Base-by-base conservation (phyloP, 2,888 invertebrate genomes). In the Timandra comae region DNA sequence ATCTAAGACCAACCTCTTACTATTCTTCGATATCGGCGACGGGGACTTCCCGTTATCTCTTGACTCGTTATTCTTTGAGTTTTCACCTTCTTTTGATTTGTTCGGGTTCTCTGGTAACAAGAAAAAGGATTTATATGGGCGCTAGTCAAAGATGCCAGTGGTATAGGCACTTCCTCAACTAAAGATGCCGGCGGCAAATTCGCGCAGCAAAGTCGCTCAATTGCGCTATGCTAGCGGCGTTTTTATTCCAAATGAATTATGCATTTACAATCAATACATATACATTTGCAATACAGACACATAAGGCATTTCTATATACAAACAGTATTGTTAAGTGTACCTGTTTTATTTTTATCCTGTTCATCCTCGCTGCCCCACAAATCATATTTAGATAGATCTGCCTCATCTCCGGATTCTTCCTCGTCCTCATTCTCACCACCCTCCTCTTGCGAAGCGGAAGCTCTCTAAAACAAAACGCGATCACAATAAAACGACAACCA, bases 331-430 rank as follows among this genome's bases (percentile, higher is more conserved):
- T n/a, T n/a, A 35, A 45, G 41, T 49, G 46, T 42, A 73, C 76
- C 78, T 42, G 59, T 38, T 61, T 78, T 78, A 2, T 72, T 53
- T 39, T 65, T 65, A 29, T 66, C 70, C 43, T 85, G 72, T 36
- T 87, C 89, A 27, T 88, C 89, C 39, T 90, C 91, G 46, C 88
- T 88, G 38, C 91, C 92, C 90, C 92, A 92, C 25, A 94, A 78
- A 63, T 93, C 92, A 67, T 94, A 94, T 65, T 93, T 93, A 12
- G 93, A 91, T 28, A 93, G 81, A 68, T 94, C 93, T 7, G 88
- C 92, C 31, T 86, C 85, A 33, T 89, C 90, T 0, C 89, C 89
- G 0, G 88, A 88, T 33, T 88, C 88, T 29, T 87, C 88, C 4
- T 89, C 89, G 0, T 88, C 89, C 0, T 90, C 90, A 1, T 89